Base-by-base conservation (phyloP, 2,888 invertebrate genomes). In the Hyalella azteca region DNA sequence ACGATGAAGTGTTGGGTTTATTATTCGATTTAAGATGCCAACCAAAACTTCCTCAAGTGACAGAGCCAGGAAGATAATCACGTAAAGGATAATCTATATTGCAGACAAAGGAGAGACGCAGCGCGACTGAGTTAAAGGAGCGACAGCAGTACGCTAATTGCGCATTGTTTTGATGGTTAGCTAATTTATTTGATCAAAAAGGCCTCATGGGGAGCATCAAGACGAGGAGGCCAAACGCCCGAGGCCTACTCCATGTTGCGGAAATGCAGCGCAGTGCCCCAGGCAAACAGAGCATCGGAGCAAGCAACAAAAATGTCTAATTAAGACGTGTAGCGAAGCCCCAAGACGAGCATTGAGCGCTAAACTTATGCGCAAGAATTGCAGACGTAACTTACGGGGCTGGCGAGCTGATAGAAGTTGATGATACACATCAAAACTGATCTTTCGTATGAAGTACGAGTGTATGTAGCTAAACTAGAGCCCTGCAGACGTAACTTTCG, bases 131-230 rank as follows among this genome's bases (percentile, higher is more conserved):
- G 54, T 54, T 29, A 54, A 54, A 54, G 54, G 54, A 54, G 26
- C 11, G 26, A 26, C 26, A 26, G 54, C 29, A 54, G 54, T 54
- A 29, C 29, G 54, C 54, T 54, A 54, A 54, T 54, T 54, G 54
- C 22, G 22, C 54, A 54, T 54, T 54, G 54, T 54, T 54, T 54
- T 54, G 54, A 54, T 29, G 29, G 54, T 54, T 54, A 26, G 54
- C 54, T 54, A 54, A 54, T 54, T 54, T 54, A 54, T 26, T 7
- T 54, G 54, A 22, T 26, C 26, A 26, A 54, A 54, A 54, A 54
- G 29, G 19, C 1, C 54, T 5, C 13, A 13, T 29, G 29, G 29
- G 54, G 54, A 54, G 54, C 54, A 54, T 22, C 54, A 54, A 54
- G 54, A 54, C 54, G 54, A 54, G 54, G 29, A 29, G 54, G 54